Evolutionary conservation across 1,140 invertebrate genomes (phyloP).

Genomic region (Holcopasites calliopsidis): DNA sequence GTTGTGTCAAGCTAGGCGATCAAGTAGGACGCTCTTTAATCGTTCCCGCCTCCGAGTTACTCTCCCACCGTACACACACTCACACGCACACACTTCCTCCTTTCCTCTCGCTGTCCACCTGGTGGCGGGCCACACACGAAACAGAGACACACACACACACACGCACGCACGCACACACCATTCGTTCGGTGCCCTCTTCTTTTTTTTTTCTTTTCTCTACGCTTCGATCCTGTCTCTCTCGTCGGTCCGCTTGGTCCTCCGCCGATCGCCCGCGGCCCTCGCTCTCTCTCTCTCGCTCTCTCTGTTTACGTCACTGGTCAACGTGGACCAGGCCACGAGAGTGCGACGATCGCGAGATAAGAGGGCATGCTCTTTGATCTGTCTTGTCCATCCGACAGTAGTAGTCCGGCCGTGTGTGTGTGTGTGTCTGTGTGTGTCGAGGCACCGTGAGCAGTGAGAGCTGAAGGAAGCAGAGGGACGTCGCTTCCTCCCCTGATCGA

Average conservation of each 20-base stretch:
- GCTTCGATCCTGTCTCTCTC: slow-evolving; percentile 12
- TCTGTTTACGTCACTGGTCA: neutral
- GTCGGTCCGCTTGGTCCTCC: neutral
- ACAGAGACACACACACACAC: slow-evolving; percentile 50
- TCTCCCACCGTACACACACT: slow-evolving; percentile 59
- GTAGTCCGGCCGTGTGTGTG: slow-evolving; percentile 52
- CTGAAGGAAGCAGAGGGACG: neutral
- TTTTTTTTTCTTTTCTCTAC: neutral
- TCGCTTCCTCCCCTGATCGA: neutral
- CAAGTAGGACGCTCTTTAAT: slow-evolving; percentile 79
- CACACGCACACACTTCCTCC: slow-evolving; percentile 44
- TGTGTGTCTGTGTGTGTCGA: slow-evolving; percentile 61
- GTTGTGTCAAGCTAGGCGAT: slow-evolving; percentile 80
- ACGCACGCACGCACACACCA: slow-evolving; percentile 57
- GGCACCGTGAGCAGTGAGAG: slow-evolving; percentile 25
- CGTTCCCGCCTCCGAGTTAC: slow-evolving; percentile 77
- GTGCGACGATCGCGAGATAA: neutral
- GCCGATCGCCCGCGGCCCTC: slow-evolving; percentile 11
- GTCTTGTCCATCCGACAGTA: too few species aligned
- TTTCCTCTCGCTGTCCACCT: neutral
- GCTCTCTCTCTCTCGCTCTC: neutral
- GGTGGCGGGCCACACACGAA: neutral
- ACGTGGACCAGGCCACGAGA: neutral
- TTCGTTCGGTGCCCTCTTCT: slow-evolving; percentile 16
- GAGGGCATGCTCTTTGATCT: too few species aligned